phyloP scores from a whole-genome alignment of 2,113 vertebrate genomes.

The Callipepla californica region DNA sequence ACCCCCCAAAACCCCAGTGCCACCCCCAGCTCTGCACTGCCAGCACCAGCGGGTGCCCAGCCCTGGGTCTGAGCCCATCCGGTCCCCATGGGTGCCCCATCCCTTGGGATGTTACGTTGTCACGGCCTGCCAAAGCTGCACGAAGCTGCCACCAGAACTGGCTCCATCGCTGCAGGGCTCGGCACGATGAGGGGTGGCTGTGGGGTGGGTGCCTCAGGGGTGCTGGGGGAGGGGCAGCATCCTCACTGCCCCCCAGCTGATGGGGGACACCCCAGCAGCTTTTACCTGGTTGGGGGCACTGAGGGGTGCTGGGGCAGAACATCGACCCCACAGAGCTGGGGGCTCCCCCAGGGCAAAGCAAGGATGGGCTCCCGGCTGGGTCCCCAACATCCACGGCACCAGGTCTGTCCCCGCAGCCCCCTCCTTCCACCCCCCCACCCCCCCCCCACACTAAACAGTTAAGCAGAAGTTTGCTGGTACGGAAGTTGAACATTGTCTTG shows the following conservation, averaged over 20 bases:
- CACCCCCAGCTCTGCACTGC: neutral
- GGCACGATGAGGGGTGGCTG: neutral
- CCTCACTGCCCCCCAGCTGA: neutral
- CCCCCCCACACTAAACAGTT: conserved; percentile 45
- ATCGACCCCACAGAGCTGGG: neutral
- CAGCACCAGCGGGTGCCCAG: neutral
- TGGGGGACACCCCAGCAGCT: neutral
- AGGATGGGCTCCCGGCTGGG: neutral
- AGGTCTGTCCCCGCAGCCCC: neutral
- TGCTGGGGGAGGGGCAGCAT: too few relatives aligned
- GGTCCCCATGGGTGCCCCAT: neutral
- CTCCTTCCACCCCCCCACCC: neutral
- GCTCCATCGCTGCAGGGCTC: too few relatives aligned
- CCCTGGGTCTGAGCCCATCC: neutral
- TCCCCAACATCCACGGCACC: neutral
- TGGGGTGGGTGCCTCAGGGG: neutral
- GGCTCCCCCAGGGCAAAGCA: neutral
- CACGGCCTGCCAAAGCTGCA: neutral
- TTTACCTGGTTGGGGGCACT: fast-evolving
- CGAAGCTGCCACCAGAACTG: too few relatives aligned
- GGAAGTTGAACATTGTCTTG: conserved; percentile 69
- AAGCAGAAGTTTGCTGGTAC: conserved; percentile 74
- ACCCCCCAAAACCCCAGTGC: neutral
- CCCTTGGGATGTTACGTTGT: neutral
- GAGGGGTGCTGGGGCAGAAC: neutral